These are phyloP conservation scores for Notarius quadriscutis DNA, from an alignment of 2,113 vertebrate species.

Conservation along the genomic window DNA sequence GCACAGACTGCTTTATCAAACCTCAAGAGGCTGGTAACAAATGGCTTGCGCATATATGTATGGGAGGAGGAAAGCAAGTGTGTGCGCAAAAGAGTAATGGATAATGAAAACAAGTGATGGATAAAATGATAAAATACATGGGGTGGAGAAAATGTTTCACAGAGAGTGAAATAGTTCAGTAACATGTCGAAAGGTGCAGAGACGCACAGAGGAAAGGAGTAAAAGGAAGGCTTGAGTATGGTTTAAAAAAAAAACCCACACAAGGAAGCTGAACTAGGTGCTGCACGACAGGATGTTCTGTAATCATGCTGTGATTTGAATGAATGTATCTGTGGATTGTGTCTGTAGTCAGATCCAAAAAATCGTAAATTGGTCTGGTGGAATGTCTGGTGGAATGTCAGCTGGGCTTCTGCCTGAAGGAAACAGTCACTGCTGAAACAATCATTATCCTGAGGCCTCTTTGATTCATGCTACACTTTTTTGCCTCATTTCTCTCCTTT, in stretches of 20 bases:
- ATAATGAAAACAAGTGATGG: conserved; percentile 24
- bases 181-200: not conserved
- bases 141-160: not conserved
- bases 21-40: conserved; percentile 47
- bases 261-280: not conserved
- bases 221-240: not conserved
- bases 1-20: conserved; percentile 52
- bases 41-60: not conserved
- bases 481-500: conserved; percentile 3
- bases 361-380: conserved; percentile 44
- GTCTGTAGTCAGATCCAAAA: conserved; percentile 42
- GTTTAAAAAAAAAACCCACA: not conserved
- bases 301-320: conserved; percentile 38
- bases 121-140: conserved; percentile 12
- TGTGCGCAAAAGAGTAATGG: not conserved
- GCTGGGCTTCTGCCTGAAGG: conserved; percentile 32
- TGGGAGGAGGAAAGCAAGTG: not conserved
- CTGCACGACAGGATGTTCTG: conserved; percentile 20
- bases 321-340: conserved; percentile 43
- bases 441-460: conserved; percentile 35
- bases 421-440: conserved; percentile 39
- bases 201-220: conserved; percentile 1
- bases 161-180: not conserved
- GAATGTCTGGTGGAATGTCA: conserved; percentile 34
- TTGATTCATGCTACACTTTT: conserved; percentile 36